Evolutionary conservation across 2,888 invertebrate genomes (phyloP).

Genomic region (Agrotis clavis): DNA sequence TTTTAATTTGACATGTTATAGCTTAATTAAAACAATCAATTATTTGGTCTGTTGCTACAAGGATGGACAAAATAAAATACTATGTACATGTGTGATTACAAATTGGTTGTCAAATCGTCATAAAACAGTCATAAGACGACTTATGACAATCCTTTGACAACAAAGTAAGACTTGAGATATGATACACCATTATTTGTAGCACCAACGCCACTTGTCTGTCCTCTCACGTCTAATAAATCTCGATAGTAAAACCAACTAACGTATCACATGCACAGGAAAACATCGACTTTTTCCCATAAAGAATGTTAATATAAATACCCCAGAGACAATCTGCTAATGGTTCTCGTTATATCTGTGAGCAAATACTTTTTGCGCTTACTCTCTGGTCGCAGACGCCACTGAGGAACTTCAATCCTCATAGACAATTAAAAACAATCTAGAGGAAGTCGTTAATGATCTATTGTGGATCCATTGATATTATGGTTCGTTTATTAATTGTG

Average conservation of each 20-base stretch:
- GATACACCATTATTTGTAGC: slow-evolving; percentile 27
- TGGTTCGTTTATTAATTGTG: slow-evolving; percentile 57
- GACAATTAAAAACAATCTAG: slow-evolving; percentile 61
- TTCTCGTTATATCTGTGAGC: slow-evolving; percentile 61
- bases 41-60: too few species aligned
- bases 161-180: not conserved
- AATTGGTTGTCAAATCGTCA: not conserved
- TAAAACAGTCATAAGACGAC: too few species aligned
- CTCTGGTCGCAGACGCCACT: slow-evolving; percentile 56
- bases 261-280: slow-evolving; percentile 53
- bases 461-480: slow-evolving; percentile 58
- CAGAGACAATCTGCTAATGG: slow-evolving; percentile 66
- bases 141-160: too few species aligned
- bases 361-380: slow-evolving; percentile 53
- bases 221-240: slow-evolving; percentile 55
- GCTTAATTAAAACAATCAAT: not conserved
- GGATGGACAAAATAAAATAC: too few species aligned
- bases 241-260: slow-evolving; percentile 50
- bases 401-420: slow-evolving; percentile 53
- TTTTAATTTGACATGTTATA: not conserved
- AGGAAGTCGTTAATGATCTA: slow-evolving; percentile 61
- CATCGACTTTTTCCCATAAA: slow-evolving; percentile 55
- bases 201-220: slow-evolving; percentile 16
- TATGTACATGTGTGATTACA: not conserved
- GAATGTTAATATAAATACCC: slow-evolving; percentile 66